Percentiles rank a stretch among this genome's conserved stretches.
phyloP scores from a whole-genome alignment of 2,113 vertebrate species.

The Dunckerocampus dactyliophorus region DNA sequence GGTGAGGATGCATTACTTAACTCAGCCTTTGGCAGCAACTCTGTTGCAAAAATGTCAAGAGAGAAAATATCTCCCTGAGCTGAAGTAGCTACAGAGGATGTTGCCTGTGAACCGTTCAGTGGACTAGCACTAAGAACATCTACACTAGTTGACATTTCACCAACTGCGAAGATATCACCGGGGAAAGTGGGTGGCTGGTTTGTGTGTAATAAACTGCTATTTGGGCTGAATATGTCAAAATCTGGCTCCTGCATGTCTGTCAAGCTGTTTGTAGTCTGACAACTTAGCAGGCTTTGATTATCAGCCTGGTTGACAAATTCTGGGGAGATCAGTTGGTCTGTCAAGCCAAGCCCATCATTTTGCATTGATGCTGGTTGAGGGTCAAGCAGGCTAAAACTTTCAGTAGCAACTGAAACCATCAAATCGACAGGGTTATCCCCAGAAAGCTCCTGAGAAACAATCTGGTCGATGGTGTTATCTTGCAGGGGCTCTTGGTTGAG shows the following conservation, averaged over 20 bases:
- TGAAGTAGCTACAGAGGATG: slow-evolving; percentile 10
- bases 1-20: neutral
- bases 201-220: slow-evolving; percentile 23
- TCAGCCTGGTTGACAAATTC: slow-evolving; percentile 6
- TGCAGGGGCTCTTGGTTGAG: slow-evolving; percentile 6
- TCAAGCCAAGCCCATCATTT: slow-evolving; percentile 8
- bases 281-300: slow-evolving; percentile 8
- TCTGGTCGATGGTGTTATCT: slow-evolving; percentile 1
- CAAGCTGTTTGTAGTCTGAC: slow-evolving; percentile 6
- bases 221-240: slow-evolving; percentile 62
- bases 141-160: slow-evolving; percentile 3
- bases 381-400: slow-evolving; percentile 23
- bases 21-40: slow-evolving; percentile 18
- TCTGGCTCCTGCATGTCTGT: slow-evolving; percentile 13
- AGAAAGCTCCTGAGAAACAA: slow-evolving; percentile 10
- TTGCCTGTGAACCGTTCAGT: neutral
- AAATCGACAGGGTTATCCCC: neutral
- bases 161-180: slow-evolving; percentile 51
- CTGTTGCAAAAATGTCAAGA: slow-evolving; percentile 46
- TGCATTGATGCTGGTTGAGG: neutral
- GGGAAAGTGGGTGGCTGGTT: slow-evolving; percentile 13
- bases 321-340: slow-evolving; percentile 6
- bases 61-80: slow-evolving; percentile 39
- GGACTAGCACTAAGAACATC: slow-evolving; percentile 14
- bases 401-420: slow-evolving; percentile 6